Evolutionary conservation across 2,888 invertebrate genomes (phyloP), one percentile per base, ranked within the genome.

Genomic region (Linyphia triangularis): DNA sequence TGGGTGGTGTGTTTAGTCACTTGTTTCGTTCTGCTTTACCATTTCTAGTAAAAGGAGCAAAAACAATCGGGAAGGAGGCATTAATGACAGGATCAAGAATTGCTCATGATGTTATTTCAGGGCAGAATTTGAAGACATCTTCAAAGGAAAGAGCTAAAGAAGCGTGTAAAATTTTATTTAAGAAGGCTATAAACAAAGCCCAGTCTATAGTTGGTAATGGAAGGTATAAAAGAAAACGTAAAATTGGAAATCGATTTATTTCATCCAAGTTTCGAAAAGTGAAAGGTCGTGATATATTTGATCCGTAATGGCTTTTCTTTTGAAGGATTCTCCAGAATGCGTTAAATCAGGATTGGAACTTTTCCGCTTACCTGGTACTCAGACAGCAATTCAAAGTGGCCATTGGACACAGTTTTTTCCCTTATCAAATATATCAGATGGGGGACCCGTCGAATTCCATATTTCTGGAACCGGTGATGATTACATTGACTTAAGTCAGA

Each of bases 31-130:
- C 79, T 37, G 70, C 70, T 9, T 22, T 78, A 5, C 78, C 78
- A 5, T 65, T 85, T 28, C 19, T 79, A 6, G 77, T 69, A 13
- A 63, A 79, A 72, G 70, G 63, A 4, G 77, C 61, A 22, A 70
- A 65, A 70, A 28, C 40, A 2, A 0, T 79, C 7, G 88, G 73
- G n/a, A 88, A 81, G 57, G 67, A 88, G 40, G 43, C 65, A 7
- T 30, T 79, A 26, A 3, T 24, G 1, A 65, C 73, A 6, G 13
- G 75, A 63, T 6, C 81, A 33, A 63, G 33, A 82, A 67, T 81
- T 13, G 33, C n/a, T 10, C 57, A 28, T 6, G 37, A 81, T 33
- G 77, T 77, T 51, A 7, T 57, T 1, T 61, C 33, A 19, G 77
- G 84, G 0, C 10, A 75, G 30, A 16, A 72, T 40, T 13, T 83